Conservation (phyloP, 2,113 vertebrate species). For the Leptocoma aspasia region DNA sequence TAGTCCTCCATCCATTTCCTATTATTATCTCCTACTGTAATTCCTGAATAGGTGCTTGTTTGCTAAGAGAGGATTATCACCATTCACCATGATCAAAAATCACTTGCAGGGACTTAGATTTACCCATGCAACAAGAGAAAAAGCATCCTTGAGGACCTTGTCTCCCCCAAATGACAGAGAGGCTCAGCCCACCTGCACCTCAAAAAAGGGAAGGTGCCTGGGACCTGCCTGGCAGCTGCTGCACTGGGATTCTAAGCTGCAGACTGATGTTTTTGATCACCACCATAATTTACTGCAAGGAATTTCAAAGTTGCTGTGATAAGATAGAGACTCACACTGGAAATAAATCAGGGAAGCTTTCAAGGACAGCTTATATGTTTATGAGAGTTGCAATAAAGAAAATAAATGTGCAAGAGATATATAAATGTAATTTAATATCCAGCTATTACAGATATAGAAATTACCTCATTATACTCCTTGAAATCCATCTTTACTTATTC, state of each 20-base stretch:
- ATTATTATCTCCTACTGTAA: background rate
- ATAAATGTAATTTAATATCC: background rate
- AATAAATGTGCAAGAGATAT: slow-evolving; percentile 1
- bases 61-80: background rate
- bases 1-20: background rate
- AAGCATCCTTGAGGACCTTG: background rate
- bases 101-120: background rate
- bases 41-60: background rate
- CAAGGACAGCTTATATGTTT: background rate
- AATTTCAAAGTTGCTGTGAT: background rate
- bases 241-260: background rate
- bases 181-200: background rate
- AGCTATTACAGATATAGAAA: slow-evolving; percentile 20
- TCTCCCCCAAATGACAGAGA: background rate
- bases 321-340: background rate
- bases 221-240: background rate
- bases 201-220: background rate
- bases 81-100: background rate
- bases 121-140: background rate
- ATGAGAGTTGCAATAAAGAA: slow-evolving; percentile 3
- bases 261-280: background rate
- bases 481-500: background rate
- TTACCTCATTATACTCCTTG: background rate
- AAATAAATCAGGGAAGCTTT: slow-evolving; percentile 10
- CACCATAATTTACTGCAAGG: background rate